Evolutionary conservation across 2,888 invertebrate genomes (phyloP).

Genomic region (Laspeyria flexula): DNA sequence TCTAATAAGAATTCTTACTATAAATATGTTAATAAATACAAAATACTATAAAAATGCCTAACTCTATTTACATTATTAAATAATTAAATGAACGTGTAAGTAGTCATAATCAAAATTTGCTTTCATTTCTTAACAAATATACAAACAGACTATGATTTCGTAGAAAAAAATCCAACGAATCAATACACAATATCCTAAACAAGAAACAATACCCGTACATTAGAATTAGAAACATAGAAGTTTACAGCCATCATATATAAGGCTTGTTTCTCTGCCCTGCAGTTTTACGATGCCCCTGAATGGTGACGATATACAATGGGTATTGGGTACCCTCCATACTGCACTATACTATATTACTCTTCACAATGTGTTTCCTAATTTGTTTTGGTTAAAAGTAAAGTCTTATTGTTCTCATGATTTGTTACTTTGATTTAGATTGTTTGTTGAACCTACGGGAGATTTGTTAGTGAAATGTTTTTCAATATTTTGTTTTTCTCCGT

Average conservation of each 20-base stretch:
- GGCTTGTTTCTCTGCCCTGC: slow-evolving; percentile 42
- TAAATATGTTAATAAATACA: too few relatives aligned
- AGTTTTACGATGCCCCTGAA: slow-evolving; percentile 75
- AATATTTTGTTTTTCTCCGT: not conserved
- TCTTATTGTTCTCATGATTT: slow-evolving; percentile 64
- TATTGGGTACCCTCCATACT: slow-evolving; percentile 13
- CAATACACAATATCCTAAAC: not conserved
- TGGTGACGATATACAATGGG: slow-evolving; percentile 56
- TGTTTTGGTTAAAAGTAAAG: slow-evolving; percentile 81
- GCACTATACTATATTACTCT: slow-evolving; percentile 14
- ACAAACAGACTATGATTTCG: too few relatives aligned
- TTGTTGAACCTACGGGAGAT: slow-evolving; percentile 51
- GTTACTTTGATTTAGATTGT: slow-evolving; percentile 61
- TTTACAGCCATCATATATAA: slow-evolving; percentile 76
- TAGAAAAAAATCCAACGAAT: too few relatives aligned
- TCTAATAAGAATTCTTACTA: too few relatives aligned
- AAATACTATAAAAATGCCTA: too few relatives aligned
- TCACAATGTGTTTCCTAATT: slow-evolving; percentile 67
- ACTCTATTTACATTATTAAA: too few relatives aligned
- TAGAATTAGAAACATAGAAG: slow-evolving; percentile 31
- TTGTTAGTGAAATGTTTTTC: slow-evolving; percentile 31
- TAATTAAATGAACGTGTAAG: too few relatives aligned
- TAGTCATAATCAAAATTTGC: not conserved
- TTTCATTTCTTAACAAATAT: too few relatives aligned
- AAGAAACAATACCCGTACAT: slow-evolving; percentile 1